Percentiles rank a stretch among this genome's conserved stretches.
Conservation (phyloP, 1,140 invertebrate species). For the Microplitis mediator region DNA sequence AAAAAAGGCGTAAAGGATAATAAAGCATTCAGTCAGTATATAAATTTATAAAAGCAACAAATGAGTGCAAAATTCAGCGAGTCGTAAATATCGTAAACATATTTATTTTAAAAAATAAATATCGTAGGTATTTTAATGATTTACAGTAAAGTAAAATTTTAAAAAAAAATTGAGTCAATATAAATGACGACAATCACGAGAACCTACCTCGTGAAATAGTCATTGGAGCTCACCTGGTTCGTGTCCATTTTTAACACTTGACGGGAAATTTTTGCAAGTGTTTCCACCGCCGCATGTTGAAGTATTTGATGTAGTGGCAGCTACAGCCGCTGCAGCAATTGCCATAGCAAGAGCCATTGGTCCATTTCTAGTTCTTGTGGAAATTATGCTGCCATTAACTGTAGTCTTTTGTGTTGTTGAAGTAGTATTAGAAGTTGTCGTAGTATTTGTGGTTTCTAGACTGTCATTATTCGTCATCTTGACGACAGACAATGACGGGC, state of each 20-base stretch:
- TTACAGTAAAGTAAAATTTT: neutral
- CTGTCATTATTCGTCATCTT: too few relatives aligned
- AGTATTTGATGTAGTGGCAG: neutral
- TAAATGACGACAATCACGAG: neutral
- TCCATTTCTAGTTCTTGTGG: neutral
- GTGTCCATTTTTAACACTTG: neutral
- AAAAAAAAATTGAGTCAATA: neutral
- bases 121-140: neutral
- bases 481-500: neutral
- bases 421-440: neutral
- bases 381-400: neutral
- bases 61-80: too few relatives aligned
- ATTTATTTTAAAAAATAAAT: neutral
- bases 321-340: slow-evolving; percentile 23
- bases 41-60: too few relatives aligned
- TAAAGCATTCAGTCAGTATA: too few relatives aligned
- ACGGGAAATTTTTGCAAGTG: neutral
- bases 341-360: slow-evolving; percentile 28
- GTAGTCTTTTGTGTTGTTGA: neutral
- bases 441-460: neutral
- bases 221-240: slow-evolving; percentile 12
- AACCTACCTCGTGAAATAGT: neutral
- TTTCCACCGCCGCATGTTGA: neutral
- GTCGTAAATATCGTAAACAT: too few relatives aligned
- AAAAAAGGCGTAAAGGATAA: too few relatives aligned